These are phyloP conservation scores for Bombus haemorrhoidalis DNA, from an alignment of 1,140 invertebrate species.

Conservation along the genomic window DNA sequence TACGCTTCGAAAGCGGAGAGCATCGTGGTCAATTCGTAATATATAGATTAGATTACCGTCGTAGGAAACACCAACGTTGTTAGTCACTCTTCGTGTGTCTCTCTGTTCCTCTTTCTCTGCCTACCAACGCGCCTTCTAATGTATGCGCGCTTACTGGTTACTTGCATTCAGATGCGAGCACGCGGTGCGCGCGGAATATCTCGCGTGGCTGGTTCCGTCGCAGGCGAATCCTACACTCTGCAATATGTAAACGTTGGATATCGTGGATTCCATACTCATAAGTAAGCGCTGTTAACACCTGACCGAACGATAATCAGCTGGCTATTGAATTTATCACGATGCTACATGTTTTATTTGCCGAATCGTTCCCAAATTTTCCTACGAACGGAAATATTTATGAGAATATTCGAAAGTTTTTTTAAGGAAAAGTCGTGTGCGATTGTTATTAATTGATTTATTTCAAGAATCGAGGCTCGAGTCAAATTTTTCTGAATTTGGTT, in stretches of 20 bases:
- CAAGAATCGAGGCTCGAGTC: too few relatives aligned
- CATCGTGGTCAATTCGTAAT: neutral
- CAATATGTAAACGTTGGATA: conserved; percentile 38
- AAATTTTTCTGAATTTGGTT: too few relatives aligned
- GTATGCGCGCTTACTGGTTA: conserved; percentile 45
- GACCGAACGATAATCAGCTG: conserved; percentile 25
- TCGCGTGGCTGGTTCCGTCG: conserved; percentile 29
- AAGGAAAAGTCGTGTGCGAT: too few relatives aligned
- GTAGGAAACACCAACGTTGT: conserved; percentile 42
- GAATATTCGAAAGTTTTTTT: too few relatives aligned
- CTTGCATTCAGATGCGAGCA: conserved; percentile 46
- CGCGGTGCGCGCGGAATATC: conserved; percentile 39
- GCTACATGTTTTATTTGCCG: neutral
- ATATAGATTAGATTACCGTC: conserved; percentile 62
- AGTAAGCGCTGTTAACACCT: conserved; percentile 51
- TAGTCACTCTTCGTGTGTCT: conserved; percentile 57
- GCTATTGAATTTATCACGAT: conserved; percentile 30
- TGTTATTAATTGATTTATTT: too few relatives aligned
- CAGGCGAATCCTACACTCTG: conserved; percentile 45
- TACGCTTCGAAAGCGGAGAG: neutral
- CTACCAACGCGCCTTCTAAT: conserved; percentile 43
- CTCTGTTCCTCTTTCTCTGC: neutral
- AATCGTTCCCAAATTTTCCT: neutral
- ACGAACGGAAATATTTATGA: neutral
- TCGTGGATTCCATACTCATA: conserved; percentile 41